Conservation (phyloP, 2,113 vertebrate species). For the Isurus oxyrinchus region DNA sequence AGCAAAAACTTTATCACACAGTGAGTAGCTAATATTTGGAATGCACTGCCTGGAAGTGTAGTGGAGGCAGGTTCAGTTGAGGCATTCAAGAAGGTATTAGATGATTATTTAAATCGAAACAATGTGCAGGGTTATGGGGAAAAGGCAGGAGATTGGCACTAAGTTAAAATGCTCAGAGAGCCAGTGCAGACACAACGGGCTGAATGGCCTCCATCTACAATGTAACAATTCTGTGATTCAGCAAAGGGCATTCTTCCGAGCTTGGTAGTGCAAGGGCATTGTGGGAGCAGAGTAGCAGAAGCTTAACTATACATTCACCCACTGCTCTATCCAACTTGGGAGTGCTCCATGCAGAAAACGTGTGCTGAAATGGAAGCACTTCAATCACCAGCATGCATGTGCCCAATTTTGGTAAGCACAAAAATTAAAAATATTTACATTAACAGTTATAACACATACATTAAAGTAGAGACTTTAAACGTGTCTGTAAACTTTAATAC, state of each 20-base stretch:
- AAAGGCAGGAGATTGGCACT: no score
- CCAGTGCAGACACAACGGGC: no score
- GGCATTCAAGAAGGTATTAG: no score
- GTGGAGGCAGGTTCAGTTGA: no score
- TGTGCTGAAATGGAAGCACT: not conserved
- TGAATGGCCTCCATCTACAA: no score
- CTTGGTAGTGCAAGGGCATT: not conserved
- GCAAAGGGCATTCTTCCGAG: not conserved
- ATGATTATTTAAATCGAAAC: no score
- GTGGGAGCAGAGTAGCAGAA: not conserved
- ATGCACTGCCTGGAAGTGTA: no score
- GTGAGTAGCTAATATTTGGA: no score
- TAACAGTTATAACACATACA: not conserved
- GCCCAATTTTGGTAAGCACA: not conserved
- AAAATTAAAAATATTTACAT: not conserved
- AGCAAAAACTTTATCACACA: no score
- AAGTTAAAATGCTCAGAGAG: no score
- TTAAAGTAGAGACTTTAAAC: not conserved
- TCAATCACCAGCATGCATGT: not conserved
- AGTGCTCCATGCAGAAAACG: not conserved
- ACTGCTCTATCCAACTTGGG: not conserved
- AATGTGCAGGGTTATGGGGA: no score
- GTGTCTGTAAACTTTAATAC: not conserved
- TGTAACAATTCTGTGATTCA: not conserved
- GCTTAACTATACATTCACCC: not conserved